Conservation (phyloP, 2,888 invertebrate species). For the Mechanitis messenoides region DNA sequence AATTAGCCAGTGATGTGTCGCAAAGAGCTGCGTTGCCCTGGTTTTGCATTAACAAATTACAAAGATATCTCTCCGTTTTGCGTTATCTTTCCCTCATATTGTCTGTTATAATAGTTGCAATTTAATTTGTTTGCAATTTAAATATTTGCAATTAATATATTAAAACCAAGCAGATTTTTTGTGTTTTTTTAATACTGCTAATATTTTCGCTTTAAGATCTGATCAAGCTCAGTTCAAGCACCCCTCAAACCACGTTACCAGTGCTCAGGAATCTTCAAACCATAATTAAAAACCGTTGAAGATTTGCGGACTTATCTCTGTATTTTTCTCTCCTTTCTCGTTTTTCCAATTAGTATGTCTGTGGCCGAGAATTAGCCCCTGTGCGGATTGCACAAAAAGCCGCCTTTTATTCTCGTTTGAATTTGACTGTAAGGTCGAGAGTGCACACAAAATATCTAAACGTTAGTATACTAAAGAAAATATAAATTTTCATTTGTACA, state of each 20-base stretch:
- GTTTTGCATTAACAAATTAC: conserved; percentile 56
- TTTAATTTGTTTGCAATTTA: neutral
- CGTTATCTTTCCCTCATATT: conserved; percentile 5
- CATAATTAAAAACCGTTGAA: conserved; percentile 9
- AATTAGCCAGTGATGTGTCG: conserved; percentile 68
- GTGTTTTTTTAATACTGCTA: too few species aligned
- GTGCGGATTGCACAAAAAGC: conserved; percentile 23
- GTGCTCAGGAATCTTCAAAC: conserved; percentile 1
- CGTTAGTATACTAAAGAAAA: neutral
- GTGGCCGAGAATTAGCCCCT: conserved; percentile 29
- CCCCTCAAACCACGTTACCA: too few species aligned
- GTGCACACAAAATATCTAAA: conserved; percentile 5
- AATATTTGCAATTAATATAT: too few species aligned
- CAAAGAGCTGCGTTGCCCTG: conserved; percentile 36
- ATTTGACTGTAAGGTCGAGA: conserved; percentile 17
- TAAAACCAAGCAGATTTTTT: too few species aligned
- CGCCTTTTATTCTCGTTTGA: conserved; percentile 16
- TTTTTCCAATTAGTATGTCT: conserved; percentile 31
- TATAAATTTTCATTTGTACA: too few species aligned
- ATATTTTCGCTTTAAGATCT: too few species aligned
- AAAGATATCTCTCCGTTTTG: conserved; percentile 16
- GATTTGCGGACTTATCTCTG: conserved; percentile 15
- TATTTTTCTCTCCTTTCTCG: conserved; percentile 19
- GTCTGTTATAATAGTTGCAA: neutral
- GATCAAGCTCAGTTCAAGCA: too few species aligned